Evolutionary conservation across 1,140 invertebrate species (phyloP).

Genomic region (Drosophila paulistorum): DNA sequence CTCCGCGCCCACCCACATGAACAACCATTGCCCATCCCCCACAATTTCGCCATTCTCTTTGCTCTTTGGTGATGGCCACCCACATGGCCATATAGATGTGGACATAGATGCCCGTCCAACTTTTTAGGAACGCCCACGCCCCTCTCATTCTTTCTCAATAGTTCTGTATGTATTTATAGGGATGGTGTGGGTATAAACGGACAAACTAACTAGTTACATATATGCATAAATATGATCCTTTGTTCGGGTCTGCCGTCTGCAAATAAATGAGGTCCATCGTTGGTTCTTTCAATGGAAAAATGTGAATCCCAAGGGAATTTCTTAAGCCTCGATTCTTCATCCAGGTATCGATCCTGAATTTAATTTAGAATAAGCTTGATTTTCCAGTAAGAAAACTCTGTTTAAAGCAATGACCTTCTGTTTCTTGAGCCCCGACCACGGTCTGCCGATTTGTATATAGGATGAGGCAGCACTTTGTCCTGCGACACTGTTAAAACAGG

Average conservation of each 20-base stretch:
- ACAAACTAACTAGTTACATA: constrained; percentile 1
- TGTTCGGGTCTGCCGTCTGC: neutral
- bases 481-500: neutral
- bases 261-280: neutral
- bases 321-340: too few species aligned
- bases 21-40: neutral
- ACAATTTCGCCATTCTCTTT: neutral
- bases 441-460: neutral
- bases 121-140: constrained; percentile 11
- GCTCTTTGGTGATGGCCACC: constrained; percentile 13
- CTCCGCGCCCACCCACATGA: neutral
- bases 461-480: constrained; percentile 37
- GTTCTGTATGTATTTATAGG: constrained; percentile 6
- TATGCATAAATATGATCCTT: neutral
- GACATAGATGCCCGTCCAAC: constrained; percentile 13
- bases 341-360: neutral
- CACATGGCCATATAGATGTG: constrained; percentile 12
- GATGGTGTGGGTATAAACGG: neutral
- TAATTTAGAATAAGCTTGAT: neutral
- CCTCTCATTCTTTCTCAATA: constrained; percentile 5
- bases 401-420: neutral
- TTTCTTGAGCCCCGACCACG: neutral
- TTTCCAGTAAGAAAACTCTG: too few species aligned
- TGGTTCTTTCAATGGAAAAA: neutral
- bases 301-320: neutral